Base-by-base conservation (phyloP, 2,797 vertebrate species). In the Tragelaphus eurycerus region DNA sequence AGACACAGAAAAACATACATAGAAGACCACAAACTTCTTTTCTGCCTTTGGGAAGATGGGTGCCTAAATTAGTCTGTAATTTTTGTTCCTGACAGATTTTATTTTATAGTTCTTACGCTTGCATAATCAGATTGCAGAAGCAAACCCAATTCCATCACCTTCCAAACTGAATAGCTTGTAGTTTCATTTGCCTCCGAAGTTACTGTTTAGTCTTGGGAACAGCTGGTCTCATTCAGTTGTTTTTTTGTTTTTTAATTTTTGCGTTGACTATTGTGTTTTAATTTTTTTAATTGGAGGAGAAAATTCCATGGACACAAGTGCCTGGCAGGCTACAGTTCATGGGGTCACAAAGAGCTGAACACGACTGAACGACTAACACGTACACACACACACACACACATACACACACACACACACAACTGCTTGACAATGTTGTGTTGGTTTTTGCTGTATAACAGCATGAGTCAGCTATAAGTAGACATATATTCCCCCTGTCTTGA, bases 71-170 rank as follows among this genome's bases (percentile, higher is more conserved):
- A 64, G n/a, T 78, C 60, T 23, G 10, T 82, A 79, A 85, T 54
- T 67, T 90, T 88, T 90, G 90, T 87, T 92, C 23, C 85, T 90
- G 95, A 95, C 90, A 96, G 94, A 89, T 96, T 95, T 95, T 71
- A 79, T 86, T 85, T 94, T 79, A 86, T 48, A 92, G n/a, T 50
- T 76, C 31, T 52, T 82, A 81, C 1, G 4, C 67, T 27, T 48
- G 50, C 48, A 38, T 78, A 84, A 92, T 96, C 52, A 14, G 64
- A 52, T 88, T 16, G 64, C 62, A 90, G 62, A 48, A 52, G 46
- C 46, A 90, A 84, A 64, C n/a, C 29, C 34, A 5, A 3, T 89
- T 86, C 92, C 29, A 0, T 60, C 8, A 12, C 34, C 50, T 78
- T 19, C 81, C 82, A 78, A 71, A 84, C 19, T 16, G 16, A 62